phyloP scores from a whole-genome alignment of 2,113 vertebrate genomes.

The Eubucco bourcierii region DNA sequence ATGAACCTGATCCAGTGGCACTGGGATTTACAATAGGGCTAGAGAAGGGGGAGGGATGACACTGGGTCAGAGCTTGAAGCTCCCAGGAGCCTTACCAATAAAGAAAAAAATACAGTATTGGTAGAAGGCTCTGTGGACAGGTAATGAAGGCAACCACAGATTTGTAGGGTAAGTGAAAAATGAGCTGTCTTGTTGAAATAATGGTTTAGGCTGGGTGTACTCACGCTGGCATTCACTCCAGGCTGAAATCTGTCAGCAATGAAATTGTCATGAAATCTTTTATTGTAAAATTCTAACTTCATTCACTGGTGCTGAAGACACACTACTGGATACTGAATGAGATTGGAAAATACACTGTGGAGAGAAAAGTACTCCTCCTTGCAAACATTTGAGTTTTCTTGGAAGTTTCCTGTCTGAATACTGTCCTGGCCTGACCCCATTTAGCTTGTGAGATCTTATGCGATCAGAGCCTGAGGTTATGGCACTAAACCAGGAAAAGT shows the following conservation, averaged over 20 bases:
- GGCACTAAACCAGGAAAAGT: slow-evolving; percentile 54
- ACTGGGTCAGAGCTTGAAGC: background rate
- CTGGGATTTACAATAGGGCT: background rate
- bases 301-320: background rate
- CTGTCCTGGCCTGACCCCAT: slow-evolving; percentile 46
- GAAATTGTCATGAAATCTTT: background rate
- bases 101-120: background rate
- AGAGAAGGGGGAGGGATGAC: background rate
- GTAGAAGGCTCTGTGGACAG: background rate
- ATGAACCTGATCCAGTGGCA: background rate
- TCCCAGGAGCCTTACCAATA: background rate
- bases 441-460: slow-evolving; percentile 50
- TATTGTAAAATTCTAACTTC: background rate
- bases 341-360: background rate
- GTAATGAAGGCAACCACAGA: background rate
- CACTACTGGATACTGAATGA: background rate
- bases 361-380: background rate
- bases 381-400: slow-evolving; percentile 32
- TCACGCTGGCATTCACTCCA: background rate
- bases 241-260: background rate
- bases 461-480: slow-evolving; percentile 57
- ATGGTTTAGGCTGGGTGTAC: background rate
- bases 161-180: background rate
- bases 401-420: slow-evolving; percentile 18
- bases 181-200: background rate